These are phyloP conservation scores for Sigmodon hispidus DNA, from an alignment of 2,113 vertebrate species.

Conservation along the genomic window DNA sequence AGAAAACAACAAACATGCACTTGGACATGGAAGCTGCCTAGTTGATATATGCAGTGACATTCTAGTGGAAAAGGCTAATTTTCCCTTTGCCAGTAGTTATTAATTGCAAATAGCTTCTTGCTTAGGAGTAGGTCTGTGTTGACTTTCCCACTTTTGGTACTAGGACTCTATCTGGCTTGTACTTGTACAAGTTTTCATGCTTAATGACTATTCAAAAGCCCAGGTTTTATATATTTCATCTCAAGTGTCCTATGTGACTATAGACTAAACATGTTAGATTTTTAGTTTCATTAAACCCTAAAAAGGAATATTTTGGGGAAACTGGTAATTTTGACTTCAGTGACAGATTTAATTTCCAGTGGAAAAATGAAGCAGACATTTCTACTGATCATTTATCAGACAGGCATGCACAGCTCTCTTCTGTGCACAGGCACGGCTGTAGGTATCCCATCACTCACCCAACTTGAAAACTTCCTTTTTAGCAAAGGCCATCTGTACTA, in stretches of 20 bases:
- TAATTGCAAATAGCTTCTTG: not conserved
- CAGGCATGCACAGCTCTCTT: not conserved
- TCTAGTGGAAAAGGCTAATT: too few relatives aligned
- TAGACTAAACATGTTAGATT: not conserved
- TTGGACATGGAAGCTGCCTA: not conserved
- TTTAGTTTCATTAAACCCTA: not conserved
- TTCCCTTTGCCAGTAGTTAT: not conserved
- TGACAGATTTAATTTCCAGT: not conserved
- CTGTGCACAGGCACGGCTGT: not conserved
- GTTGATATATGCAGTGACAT: not conserved
- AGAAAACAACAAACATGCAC: not conserved
- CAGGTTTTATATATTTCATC: not conserved
- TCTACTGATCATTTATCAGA: not conserved
- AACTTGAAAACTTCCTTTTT: not conserved
- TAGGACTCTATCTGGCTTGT: not conserved
- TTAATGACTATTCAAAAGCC: not conserved
- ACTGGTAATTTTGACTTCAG: not conserved
- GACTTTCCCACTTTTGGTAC: not conserved
- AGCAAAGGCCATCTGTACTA: not conserved
- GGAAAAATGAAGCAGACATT: not conserved
- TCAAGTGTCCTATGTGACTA: not conserved
- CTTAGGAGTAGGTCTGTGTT: not conserved
- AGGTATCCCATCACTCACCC: not conserved
- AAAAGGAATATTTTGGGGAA: not conserved
- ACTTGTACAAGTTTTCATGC: not conserved